Base-by-base conservation (phyloP, 2,888 invertebrate species). In the Terebella lapidaria region DNA sequence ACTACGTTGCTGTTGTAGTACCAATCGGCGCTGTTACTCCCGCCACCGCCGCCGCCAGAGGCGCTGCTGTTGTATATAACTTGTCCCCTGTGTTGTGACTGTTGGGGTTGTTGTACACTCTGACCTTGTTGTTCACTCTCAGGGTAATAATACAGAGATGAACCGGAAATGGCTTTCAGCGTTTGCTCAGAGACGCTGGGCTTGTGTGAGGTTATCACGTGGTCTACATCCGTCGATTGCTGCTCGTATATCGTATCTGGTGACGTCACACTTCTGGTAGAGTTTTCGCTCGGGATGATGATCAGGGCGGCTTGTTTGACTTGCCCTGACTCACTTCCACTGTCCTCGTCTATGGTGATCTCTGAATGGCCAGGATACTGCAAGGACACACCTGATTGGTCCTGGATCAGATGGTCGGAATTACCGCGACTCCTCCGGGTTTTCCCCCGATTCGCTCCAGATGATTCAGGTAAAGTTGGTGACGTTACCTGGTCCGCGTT, bases 1-100 rank as follows among this genome's bases (percentile, higher is more conserved):
- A 54, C 51, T 10, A 45, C 56, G 46, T 53, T 61, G 35, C 30
- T 26, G 56, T 45, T 49, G 49, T 49, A 49, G 49, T 49, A 61
- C 61, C 61, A 61, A 25, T 58, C 56, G 20, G 45, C 45, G 26
- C 57, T 51, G 57, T 56, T 57, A 10, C 26, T 20, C 10, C 20
- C 22, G 45, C 29, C 24, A 15, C 5, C 24, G 26, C 25, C 27
- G 27, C 49, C 57, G 28, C 24, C 49, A 20, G 26, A 27, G 20
- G 1, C 1, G 29, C 20, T 5, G 25, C 54, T 30, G 29, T 35
- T 35, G 30, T 18, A 54, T n/a, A 18, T 24, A 5, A n/a, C 4
- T 18, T 20, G 20, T 24, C n/a, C 22, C 18, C 24, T 20, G 24
- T 35, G 49, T 15, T 49, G 15, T 5, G 10, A 5, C 49, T 49